These are phyloP conservation scores for Hydractinia symbiolongicarpus DNA, from an alignment of 30 jellyfish, hydroid and myxozoan genomes.

Conservation along the genomic window DNA sequence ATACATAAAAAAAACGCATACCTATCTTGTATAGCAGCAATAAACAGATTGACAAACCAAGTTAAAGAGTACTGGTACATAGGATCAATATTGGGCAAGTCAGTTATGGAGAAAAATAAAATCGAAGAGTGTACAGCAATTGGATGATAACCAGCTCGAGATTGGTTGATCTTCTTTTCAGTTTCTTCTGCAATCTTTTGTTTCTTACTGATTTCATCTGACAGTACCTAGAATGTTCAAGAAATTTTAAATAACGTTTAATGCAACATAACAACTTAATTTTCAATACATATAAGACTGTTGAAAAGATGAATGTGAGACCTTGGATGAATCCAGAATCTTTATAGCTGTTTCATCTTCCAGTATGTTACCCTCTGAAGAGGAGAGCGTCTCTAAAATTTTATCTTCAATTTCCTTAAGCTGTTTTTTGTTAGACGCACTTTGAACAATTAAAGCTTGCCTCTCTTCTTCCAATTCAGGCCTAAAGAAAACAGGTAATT, in stretches of 20 bases:
- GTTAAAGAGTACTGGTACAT: conserved; percentile 94
- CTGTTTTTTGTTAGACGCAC: conserved; percentile 87
- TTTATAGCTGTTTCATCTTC: conserved; percentile 95
- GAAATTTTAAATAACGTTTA: not conserved
- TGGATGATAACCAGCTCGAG: conserved; percentile 95
- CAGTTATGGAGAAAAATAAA: conserved; percentile 88
- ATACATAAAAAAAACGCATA: not conserved
- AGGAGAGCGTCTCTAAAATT: conserved; percentile 81
- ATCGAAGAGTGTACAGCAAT: conserved; percentile 96
- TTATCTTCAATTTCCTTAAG: conserved; percentile 85
- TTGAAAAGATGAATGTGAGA: not conserved
- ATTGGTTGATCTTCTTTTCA: conserved; percentile 89
- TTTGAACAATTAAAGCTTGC: conserved; percentile 87
- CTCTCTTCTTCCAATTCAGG: conserved; percentile 96
- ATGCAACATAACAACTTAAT: not conserved
- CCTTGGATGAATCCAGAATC: conserved; percentile 86
- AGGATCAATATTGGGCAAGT: conserved; percentile 95
- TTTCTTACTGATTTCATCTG: conserved; percentile 88
- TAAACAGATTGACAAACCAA: conserved; percentile 95
- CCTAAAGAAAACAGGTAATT: conserved; percentile 23
- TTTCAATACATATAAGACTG: not conserved
- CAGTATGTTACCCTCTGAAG: conserved; percentile 88
- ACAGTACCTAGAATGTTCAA: conserved; percentile 45
- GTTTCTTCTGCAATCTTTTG: conserved; percentile 99
- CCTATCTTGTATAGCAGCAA: conserved; percentile 97